These are phyloP conservation scores for Osmoderma eremita DNA, from an alignment of 2,888 invertebrate genomes.

Conservation along the genomic window DNA sequence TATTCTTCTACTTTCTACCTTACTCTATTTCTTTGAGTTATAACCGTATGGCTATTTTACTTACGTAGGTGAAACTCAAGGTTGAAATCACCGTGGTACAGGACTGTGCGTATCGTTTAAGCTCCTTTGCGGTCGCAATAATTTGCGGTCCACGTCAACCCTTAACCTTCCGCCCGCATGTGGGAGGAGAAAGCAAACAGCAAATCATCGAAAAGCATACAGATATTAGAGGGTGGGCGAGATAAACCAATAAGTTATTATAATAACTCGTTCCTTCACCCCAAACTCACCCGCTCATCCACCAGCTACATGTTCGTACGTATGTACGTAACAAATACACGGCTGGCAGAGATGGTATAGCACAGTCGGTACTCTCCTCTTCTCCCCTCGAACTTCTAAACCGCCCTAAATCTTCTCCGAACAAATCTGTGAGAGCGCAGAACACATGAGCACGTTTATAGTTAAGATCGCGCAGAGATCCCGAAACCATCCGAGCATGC, in stretches of 20 bases:
- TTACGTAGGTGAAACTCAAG: slow-evolving; percentile 3
- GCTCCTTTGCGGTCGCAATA: slow-evolving; percentile 34
- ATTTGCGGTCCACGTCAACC: slow-evolving; percentile 29
- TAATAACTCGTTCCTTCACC: slow-evolving; percentile 49
- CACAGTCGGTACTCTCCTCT: slow-evolving; percentile 45
- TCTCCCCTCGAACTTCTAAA: slow-evolving; percentile 58
- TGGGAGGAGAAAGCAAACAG: slow-evolving; percentile 49
- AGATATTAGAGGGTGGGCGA: slow-evolving; percentile 54
- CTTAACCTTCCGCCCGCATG: not conserved
- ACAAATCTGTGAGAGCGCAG: slow-evolving; percentile 59
- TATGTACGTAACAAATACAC: slow-evolving; percentile 2
- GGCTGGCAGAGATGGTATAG: not conserved
- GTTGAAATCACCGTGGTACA: slow-evolving; percentile 3
- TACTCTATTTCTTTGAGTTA: too few relatives aligned
- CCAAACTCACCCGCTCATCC: slow-evolving; percentile 2
- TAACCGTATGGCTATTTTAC: not conserved
- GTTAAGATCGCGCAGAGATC: slow-evolving; percentile 57
- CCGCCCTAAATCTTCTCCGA: slow-evolving; percentile 60
- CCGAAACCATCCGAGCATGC: slow-evolving; percentile 61
- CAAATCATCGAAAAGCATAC: slow-evolving; percentile 60
- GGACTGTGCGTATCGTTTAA: slow-evolving; percentile 24
- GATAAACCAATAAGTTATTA: slow-evolving; percentile 62
- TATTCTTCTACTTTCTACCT: too few relatives aligned
- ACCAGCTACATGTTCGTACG: not conserved
- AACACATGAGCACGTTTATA: slow-evolving; percentile 61